Evolutionary conservation across 1,140 invertebrate species (phyloP).

Genomic region (Eueides isabella): DNA sequence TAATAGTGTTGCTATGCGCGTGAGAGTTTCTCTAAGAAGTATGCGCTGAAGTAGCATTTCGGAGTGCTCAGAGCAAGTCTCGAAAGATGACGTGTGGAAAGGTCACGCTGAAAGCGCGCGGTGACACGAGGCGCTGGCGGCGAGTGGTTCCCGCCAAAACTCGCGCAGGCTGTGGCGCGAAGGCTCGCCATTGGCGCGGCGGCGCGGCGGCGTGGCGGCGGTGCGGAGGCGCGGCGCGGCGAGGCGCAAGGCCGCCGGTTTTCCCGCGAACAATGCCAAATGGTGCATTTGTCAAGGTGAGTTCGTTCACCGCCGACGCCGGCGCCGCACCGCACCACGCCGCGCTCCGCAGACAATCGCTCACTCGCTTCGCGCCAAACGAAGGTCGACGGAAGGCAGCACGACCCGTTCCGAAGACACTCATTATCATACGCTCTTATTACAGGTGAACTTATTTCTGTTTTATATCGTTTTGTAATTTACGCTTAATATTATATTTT

Average conservation of each 20-base stretch:
- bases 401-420: slow-evolving; percentile 59
- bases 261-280: slow-evolving; percentile 82
- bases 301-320: slow-evolving; percentile 80
- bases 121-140: slow-evolving; percentile 56
- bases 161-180: slow-evolving; percentile 77
- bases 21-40: slow-evolving; percentile 13
- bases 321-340: slow-evolving; percentile 72
- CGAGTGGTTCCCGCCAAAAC: slow-evolving; percentile 75
- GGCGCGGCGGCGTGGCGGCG: slow-evolving; percentile 57
- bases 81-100: slow-evolving; percentile 45
- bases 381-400: slow-evolving; percentile 76
- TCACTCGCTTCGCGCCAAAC: slow-evolving; percentile 65
- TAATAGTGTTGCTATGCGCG: slow-evolving; percentile 45
- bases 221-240: slow-evolving; percentile 54
- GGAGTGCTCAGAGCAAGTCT: background rate
- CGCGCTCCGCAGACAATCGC: slow-evolving; percentile 59
- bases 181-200: slow-evolving; percentile 67
- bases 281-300: slow-evolving; percentile 82
- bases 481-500: background rate
- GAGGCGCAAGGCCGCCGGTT: slow-evolving; percentile 80
- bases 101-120: slow-evolving; percentile 64
- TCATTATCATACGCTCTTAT: slow-evolving; percentile 64
- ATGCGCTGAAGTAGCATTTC: background rate
- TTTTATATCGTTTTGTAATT: slow-evolving; percentile 24
- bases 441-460: slow-evolving; percentile 68